phyloP scores from a whole-genome alignment of 37 sponge, comb jelly and placozoan genomes.

The Tethya wilhelma region DNA sequence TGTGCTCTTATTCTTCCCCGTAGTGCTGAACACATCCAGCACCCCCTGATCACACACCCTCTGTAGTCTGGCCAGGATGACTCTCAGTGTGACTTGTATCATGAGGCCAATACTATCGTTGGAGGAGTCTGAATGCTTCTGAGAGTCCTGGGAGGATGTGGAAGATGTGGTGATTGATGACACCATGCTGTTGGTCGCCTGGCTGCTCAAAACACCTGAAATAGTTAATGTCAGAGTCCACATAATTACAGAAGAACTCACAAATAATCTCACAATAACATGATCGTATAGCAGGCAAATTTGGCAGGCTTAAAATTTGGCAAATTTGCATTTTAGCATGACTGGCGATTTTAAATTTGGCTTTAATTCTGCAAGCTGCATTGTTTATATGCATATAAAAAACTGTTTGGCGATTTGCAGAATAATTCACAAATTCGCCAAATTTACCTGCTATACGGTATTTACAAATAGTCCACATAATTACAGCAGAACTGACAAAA shows the following conservation, averaged over 20 bases:
- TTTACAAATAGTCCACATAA: too few species aligned
- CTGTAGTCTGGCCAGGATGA: slow-evolving; percentile 7
- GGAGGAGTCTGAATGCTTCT: slow-evolving; percentile 9
- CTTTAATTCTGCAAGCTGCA: too few species aligned
- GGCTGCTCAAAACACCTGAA: neutral
- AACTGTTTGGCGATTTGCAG: too few species aligned
- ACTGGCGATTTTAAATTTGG: too few species aligned
- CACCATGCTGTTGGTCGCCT: neutral
- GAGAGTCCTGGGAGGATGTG: neutral
- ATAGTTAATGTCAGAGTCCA: too few species aligned
- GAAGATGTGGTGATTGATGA: neutral
- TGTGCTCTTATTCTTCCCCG: neutral
- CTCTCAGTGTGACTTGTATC: slow-evolving; percentile 1
- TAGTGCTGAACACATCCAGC: slow-evolving; percentile 40
- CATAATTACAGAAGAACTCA: neutral
- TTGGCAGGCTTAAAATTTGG: too few species aligned
- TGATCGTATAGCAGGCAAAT: too few species aligned
- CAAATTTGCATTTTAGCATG: too few species aligned
- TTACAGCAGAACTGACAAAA: too few species aligned
- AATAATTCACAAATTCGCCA: too few species aligned
- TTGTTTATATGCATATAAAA: too few species aligned
- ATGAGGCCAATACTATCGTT: slow-evolving; percentile 36
- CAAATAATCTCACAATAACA: neutral
- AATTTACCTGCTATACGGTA: too few species aligned
- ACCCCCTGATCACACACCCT: slow-evolving; percentile 3